phyloP scores from a whole-genome alignment of 2,888 invertebrate genomes.

The Agonopterix alstromeriana region DNA sequence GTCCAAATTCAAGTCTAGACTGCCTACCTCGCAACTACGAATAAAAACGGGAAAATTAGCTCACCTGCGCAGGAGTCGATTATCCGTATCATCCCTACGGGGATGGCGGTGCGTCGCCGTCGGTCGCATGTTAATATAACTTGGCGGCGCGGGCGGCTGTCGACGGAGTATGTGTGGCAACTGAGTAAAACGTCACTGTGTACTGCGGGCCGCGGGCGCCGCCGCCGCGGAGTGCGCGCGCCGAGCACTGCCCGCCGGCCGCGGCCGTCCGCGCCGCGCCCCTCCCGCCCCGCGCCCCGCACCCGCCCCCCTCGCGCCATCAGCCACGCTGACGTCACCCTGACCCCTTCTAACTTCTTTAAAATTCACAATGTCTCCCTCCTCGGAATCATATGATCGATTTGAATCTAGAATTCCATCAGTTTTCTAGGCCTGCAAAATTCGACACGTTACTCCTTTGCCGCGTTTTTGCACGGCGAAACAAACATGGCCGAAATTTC shows the following conservation, averaged over 20 bases:
- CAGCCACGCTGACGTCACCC: slow-evolving; percentile 55
- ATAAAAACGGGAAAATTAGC: not conserved
- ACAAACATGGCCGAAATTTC: slow-evolving; percentile 68
- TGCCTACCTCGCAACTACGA: not conserved
- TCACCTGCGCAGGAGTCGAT: slow-evolving; percentile 1
- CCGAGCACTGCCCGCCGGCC: slow-evolving; percentile 38
- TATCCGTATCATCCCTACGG: not conserved
- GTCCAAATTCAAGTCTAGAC: slow-evolving; percentile 16
- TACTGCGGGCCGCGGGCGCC: not conserved
- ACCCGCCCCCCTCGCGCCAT: slow-evolving; percentile 32
- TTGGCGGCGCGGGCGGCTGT: not conserved
- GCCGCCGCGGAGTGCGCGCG: slow-evolving; percentile 28
- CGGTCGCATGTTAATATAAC: not conserved
- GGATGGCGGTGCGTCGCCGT: not conserved
- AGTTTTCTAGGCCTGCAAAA: not conserved
- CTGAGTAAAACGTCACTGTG: slow-evolving; percentile 6
- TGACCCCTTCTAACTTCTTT: slow-evolving; percentile 9
- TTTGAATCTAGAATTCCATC: slow-evolving; percentile 32
- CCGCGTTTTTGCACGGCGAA: slow-evolving; percentile 52
- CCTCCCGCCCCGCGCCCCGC: slow-evolving; percentile 28
- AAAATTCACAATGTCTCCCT: slow-evolving; percentile 19
- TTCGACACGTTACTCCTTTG: slow-evolving; percentile 4
- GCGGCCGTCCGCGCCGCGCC: slow-evolving; percentile 35
- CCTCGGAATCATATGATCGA: slow-evolving; percentile 28
- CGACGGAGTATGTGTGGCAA: not conserved